These are phyloP conservation scores for Cheracebus regulus DNA, from an alignment of 2,797 vertebrate genomes.

Conservation along the genomic window DNA sequence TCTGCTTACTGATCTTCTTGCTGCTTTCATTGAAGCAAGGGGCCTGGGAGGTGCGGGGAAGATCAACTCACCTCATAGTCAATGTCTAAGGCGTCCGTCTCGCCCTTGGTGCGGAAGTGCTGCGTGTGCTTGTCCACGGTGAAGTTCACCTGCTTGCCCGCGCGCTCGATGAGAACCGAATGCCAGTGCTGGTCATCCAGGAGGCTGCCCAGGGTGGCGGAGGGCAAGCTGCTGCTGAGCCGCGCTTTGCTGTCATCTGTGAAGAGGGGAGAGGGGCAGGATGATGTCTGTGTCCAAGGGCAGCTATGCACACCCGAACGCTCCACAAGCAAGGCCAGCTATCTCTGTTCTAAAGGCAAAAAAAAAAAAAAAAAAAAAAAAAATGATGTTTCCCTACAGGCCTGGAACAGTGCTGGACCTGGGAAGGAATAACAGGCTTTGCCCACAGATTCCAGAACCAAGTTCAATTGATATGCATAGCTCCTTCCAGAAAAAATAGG, in stretches of 20 bases:
- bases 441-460: neutral
- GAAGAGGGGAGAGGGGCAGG: conserved; percentile 29
- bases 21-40: neutral
- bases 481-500: neutral
- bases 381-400: neutral
- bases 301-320: accelerated
- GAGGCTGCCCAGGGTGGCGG: conserved; percentile 92
- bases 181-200: conserved; percentile 98
- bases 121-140: conserved; percentile 93
- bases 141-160: conserved; percentile 97
- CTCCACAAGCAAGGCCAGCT: neutral
- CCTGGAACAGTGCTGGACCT: accelerated
- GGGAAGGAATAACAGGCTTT: neutral
- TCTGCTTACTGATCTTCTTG: neutral
- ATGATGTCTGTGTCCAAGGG: neutral
- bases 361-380: neutral
- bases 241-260: conserved; percentile 92
- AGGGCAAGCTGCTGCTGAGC: conserved; percentile 88
- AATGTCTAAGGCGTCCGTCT: conserved; percentile 94
- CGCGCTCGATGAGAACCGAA: conserved; percentile 94
- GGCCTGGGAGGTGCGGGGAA: accelerated
- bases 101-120: conserved; percentile 93
- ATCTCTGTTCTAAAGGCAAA: neutral
- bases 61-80: conserved; percentile 93
- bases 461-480: accelerated